Percentiles rank a stretch among this genome's conserved stretches.
Conservation (phyloP, 1,140 invertebrate genomes). For the Chymomyza costata region DNA sequence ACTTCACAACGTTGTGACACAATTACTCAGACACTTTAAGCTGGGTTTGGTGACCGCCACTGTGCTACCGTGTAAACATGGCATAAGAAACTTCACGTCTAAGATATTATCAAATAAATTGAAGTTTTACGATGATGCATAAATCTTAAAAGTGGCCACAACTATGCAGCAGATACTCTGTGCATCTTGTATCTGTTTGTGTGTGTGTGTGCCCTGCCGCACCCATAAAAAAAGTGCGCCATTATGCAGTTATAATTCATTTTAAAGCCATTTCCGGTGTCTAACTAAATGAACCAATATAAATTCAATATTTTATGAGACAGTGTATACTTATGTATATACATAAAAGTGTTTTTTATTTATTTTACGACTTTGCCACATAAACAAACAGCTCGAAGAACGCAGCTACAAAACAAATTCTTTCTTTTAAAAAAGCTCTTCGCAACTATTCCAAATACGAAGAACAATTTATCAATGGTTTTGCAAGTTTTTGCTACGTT, state of each 20-base stretch:
- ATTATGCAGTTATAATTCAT: conserved; percentile 54
- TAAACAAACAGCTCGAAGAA: conserved; percentile 20
- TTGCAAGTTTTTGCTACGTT: too few relatives aligned
- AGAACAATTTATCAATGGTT: too few relatives aligned
- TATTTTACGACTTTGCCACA: conserved; percentile 1
- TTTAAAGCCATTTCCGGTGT: conserved; percentile 42
- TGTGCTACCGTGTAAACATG: too few relatives aligned
- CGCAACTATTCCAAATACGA: too few relatives aligned
- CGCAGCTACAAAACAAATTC: too few relatives aligned
- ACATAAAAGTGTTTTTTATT: conserved; percentile 17
- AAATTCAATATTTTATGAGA: conserved; percentile 60
- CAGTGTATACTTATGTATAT: too few relatives aligned
- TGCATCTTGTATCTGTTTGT: too few relatives aligned
- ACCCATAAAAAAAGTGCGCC: conserved; percentile 14
- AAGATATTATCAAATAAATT: conserved; percentile 21
- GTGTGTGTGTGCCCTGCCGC: neutral
- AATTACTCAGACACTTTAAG: too few relatives aligned
- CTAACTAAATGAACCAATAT: conserved; percentile 50
- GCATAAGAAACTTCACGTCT: too few relatives aligned
- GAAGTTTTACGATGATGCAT: conserved; percentile 40
- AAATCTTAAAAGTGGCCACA: conserved; percentile 27
- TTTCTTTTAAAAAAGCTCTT: too few relatives aligned
- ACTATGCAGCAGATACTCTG: neutral
- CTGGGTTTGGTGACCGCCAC: too few relatives aligned
- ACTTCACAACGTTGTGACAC: too few relatives aligned